Base-by-base conservation (phyloP, 2,888 invertebrate species). In the Galeruca laticollis region DNA sequence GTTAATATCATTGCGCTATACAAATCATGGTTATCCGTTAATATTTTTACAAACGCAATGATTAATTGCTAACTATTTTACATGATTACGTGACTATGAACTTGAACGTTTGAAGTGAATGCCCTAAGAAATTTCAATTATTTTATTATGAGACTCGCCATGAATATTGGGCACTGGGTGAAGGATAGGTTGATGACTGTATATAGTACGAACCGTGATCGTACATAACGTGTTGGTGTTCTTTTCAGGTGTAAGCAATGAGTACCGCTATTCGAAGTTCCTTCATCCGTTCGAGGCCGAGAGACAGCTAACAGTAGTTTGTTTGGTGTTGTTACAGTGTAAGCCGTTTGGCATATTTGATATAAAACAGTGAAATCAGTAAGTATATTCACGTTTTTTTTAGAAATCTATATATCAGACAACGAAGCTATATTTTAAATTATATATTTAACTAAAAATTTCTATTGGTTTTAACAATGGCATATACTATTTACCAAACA, bases 241-340 rank as follows among this genome's bases (percentile, higher is more conserved):
- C 8, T 52, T 57, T 57, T 57, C 56, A 57, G 56, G 56, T 57
- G 35, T 57, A 20, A 57, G 82, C 81, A 78, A 83, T 84, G 84
- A 83, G 82, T 85, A 84, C 84, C 85, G 84, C 84, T 85, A 85
- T 82, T 77, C 80, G 78, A 80, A 81, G 79, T 77, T 79, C 78
- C 21, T 77, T 77, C 80, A 80, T 78, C 80, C 71, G 75, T 77
- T 77, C 79, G 72, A 76, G 77, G 79, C 79, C 67, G 71, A 67
- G 73, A 73, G 68, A 76, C 79, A 65, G 57, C 47, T 82, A 80
- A 73, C 82, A 84, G 84, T 83, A 82, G 83, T 85, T 83, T 84
- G 83, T 82, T 80, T 78, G 81, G 82, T 82, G 83, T 77, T 74
- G 77, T 77, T 81, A 77, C 77, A 79, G 77, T 75, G 71, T 69